Percentiles rank a stretch among this genome's conserved stretches.
phyloP scores from a whole-genome alignment of 2,888 invertebrate genomes.

The Rhagophthalmus giganteus region DNA sequence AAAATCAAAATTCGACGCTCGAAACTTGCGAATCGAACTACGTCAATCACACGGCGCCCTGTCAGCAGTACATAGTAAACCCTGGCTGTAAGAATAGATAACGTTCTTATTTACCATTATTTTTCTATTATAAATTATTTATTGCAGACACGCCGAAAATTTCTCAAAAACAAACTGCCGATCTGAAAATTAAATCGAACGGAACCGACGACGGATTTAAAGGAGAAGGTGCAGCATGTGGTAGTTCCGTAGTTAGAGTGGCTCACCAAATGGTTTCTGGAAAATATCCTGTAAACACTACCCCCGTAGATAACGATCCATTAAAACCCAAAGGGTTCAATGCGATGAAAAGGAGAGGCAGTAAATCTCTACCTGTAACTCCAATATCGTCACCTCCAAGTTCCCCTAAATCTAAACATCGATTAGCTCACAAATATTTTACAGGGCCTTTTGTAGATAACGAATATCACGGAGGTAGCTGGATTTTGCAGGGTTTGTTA shows the following conservation, averaged over 20 bases:
- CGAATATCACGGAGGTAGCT: slow-evolving; percentile 58
- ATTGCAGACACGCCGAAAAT: slow-evolving; percentile 14
- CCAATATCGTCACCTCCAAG: slow-evolving; percentile 66
- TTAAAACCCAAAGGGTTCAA: slow-evolving; percentile 49
- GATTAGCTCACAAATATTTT: slow-evolving; percentile 63
- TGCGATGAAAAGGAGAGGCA: slow-evolving; percentile 62
- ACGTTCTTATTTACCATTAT: too few relatives aligned
- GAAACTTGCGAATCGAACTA: slow-evolving; percentile 57
- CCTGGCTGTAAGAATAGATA: slow-evolving; percentile 41
- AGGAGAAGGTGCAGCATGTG: slow-evolving; percentile 70
- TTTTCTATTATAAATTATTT: too few relatives aligned
- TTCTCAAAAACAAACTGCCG: slow-evolving; percentile 2
- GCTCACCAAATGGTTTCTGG: slow-evolving; percentile 64
- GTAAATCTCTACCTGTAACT: slow-evolving; percentile 71
- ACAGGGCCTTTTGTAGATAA: slow-evolving; percentile 57
- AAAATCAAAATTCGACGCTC: slow-evolving; percentile 6
- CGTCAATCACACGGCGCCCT: slow-evolving; percentile 70
- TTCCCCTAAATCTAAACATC: slow-evolving; percentile 62
- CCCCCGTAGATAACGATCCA: slow-evolving; percentile 41
- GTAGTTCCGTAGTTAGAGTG: slow-evolving; percentile 63
- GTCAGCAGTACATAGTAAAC: slow-evolving; percentile 62
- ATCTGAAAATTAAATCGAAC: slow-evolving; percentile 59
- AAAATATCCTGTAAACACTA: slow-evolving; percentile 43
- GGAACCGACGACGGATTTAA: slow-evolving; percentile 74
- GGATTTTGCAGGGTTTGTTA: slow-evolving; percentile 68